These are phyloP conservation scores for Crambe crambe DNA, from an alignment of 37 sponge, comb jelly and placozoan species.

Conservation along the genomic window DNA sequence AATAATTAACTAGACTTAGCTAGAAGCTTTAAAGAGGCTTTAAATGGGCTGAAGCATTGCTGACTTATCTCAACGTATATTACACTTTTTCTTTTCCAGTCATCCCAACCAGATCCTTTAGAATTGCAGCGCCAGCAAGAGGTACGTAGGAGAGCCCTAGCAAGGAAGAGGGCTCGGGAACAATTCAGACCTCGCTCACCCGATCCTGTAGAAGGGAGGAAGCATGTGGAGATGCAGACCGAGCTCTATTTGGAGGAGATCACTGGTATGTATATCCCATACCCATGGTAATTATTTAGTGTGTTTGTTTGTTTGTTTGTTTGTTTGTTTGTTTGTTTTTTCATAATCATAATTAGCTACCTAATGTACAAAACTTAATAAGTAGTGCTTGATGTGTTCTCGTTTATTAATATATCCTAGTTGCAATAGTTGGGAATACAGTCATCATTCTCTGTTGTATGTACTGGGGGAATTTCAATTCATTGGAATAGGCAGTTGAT, in stretches of 20 bases:
- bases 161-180: constrained; percentile 81
- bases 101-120: constrained; percentile 89
- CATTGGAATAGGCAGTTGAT: constrained; percentile 13
- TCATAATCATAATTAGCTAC: too few species aligned
- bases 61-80: too few species aligned
- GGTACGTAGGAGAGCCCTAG: constrained; percentile 74
- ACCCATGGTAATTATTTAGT: too few species aligned
- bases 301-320: too few species aligned
- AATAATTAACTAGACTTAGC: too few species aligned
- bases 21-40: constrained; percentile 17
- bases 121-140: constrained; percentile 97
- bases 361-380: too few species aligned
- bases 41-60: not conserved
- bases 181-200: constrained; percentile 80
- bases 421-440: constrained; percentile 12
- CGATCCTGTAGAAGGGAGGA: constrained; percentile 91
- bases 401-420: too few species aligned
- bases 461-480: constrained; percentile 18
- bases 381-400: too few species aligned
- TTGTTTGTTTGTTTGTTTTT: too few species aligned
- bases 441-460: not conserved
- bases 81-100: constrained; percentile 32
- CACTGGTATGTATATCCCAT: constrained; percentile 54
- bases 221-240: constrained; percentile 97
- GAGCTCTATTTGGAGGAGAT: constrained; percentile 97